Base-by-base conservation (phyloP, 2,797 vertebrate genomes). In the Gymnothorax javanicus region DNA sequence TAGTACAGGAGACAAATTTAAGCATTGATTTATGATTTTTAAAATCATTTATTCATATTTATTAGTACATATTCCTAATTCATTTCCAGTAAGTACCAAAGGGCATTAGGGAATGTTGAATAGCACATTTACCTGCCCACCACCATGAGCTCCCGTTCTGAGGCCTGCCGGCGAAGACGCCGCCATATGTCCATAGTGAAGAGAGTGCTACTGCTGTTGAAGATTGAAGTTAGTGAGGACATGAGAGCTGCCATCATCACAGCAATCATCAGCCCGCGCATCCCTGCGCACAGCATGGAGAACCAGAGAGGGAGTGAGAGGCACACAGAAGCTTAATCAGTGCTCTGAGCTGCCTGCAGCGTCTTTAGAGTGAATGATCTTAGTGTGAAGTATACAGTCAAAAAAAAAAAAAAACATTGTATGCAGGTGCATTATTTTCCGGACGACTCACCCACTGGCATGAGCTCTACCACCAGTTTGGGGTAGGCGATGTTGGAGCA, bases 401-500 rank as follows among this genome's bases (percentile, higher is more conserved):
- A 17, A 7, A 27, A 3, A 9, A 43, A 57, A 3, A 83, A 83
- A 83, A n/a, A 83, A 20, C 82, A 59, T 27, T 58, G 0, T 25
- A 56, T 27, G 33, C 6, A n/a, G 17, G 82, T 6, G 3, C 56
- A 15, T 27, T 56, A 9, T 27, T 23, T 60, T 60, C 1, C 25
- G 79, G 79, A 58, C 0, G 56, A 84, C 96, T 94, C 89, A 97
- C 97, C 97, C 9, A 95, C 87, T 0, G 97, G 97, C 96, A 97
- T 95, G 83, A 97, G 96, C 27, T 94, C 95, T 88, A 97, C 93
- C 88, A 97, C 95, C 0, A 99, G 94, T 88, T 98, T 99, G 79
- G 98, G 98, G 86, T 99, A 99, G 69, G 98, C 98, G 0, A 98
- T 97, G 91, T 99, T 99, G 85, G 98, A 98, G 90, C 98, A 99